Conservation (phyloP, 2,113 vertebrate species). For the Macrotus californicus region DNA sequence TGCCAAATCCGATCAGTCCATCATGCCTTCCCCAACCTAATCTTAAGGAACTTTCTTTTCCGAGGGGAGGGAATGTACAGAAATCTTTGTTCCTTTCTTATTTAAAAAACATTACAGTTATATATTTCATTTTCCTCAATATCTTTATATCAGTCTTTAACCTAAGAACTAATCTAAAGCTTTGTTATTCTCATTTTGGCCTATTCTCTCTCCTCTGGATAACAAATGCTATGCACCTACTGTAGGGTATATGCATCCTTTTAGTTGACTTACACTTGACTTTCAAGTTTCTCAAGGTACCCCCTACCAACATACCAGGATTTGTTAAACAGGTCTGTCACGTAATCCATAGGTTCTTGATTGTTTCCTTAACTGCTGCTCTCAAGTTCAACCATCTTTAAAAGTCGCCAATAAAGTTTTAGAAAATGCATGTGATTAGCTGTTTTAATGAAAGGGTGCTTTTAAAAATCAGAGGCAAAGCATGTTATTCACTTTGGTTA, state of each 20-base stretch:
- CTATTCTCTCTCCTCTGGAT: neutral
- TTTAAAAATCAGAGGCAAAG: constrained; percentile 9
- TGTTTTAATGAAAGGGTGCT: constrained; percentile 32
- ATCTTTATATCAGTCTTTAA: neutral
- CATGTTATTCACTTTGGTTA: constrained; percentile 26
- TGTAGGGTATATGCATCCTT: neutral
- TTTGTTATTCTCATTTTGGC: neutral
- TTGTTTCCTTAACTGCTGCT: constrained; percentile 14
- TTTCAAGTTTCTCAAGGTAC: neutral
- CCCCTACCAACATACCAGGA: neutral
- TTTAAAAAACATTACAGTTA: neutral
- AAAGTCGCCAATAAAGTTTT: constrained; percentile 6
- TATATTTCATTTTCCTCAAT: neutral
- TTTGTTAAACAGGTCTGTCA: neutral
- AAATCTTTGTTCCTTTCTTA: neutral
- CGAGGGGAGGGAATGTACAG: neutral
- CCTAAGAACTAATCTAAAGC: constrained; percentile 13
- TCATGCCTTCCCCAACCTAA: neutral
- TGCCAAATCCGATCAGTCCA: neutral
- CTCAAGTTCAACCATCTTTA: constrained; percentile 42
- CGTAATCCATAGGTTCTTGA: neutral
- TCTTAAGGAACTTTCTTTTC: neutral
- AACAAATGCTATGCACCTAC: neutral
- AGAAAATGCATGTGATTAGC: constrained; percentile 19
- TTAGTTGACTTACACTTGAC: neutral